These are phyloP conservation scores for Melierax canorus DNA, from an alignment of 2,113 vertebrate genomes.

Conservation along the genomic window DNA sequence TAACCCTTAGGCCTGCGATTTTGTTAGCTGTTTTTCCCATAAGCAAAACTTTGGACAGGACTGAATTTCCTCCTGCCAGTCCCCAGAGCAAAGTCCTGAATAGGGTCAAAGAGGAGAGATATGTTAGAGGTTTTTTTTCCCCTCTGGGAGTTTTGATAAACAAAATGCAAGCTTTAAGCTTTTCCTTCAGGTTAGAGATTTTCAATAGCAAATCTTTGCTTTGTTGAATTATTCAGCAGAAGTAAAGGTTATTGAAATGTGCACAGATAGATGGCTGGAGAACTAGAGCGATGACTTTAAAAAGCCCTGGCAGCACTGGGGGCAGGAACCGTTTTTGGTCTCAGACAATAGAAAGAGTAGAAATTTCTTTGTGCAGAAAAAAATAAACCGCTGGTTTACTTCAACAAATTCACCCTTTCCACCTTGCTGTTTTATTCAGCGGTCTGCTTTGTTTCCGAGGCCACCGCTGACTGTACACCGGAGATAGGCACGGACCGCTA, in stretches of 20 bases:
- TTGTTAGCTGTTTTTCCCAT: not conserved
- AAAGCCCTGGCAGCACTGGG: not conserved
- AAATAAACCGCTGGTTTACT: not conserved
- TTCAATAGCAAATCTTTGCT: slow-evolving; percentile 15
- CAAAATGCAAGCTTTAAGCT: not conserved
- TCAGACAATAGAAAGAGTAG: not conserved
- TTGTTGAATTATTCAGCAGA: slow-evolving; percentile 32
- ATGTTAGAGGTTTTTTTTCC: not conserved
- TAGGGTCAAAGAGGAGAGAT: not conserved
- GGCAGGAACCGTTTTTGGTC: not conserved
- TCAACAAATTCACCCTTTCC: not conserved
- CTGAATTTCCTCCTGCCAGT: not conserved
- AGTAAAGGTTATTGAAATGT: not conserved
- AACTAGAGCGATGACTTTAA: not conserved
- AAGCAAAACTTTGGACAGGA: not conserved
- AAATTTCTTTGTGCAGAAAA: not conserved
- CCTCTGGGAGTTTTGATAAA: not conserved
- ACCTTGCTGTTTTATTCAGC: not conserved
- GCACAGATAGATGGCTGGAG: not conserved
- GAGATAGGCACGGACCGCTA: not conserved
- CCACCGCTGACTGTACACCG: not conserved
- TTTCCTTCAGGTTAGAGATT: not conserved
- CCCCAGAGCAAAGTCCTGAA: not conserved
- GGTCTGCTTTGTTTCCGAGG: not conserved
- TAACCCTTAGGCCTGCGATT: not conserved